Conservation (phyloP, 2,797 vertebrate genomes). For the Enteromius thamalakanensis region DNA sequence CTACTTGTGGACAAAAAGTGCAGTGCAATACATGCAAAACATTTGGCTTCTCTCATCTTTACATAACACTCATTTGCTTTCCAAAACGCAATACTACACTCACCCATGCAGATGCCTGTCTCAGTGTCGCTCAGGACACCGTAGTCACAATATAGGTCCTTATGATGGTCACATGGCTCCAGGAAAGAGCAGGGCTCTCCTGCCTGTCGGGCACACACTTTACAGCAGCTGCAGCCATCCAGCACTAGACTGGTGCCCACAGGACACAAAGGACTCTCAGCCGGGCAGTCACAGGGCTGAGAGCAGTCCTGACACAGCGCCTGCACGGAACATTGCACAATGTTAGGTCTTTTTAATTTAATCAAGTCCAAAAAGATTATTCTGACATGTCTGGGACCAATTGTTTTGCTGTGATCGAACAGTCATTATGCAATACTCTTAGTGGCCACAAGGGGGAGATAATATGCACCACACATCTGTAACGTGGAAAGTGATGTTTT, state of each 20-base stretch:
- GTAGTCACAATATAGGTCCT: conserved; percentile 79
- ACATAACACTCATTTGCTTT: not conserved
- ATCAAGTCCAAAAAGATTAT: not conserved
- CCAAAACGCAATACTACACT: conserved; percentile 30
- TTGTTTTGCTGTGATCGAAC: not conserved
- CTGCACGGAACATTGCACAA: conserved; percentile 62
- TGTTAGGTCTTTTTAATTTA: not conserved
- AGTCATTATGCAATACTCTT: not conserved
- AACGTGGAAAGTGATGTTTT: not conserved
- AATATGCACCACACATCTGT: not conserved
- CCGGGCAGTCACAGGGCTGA: conserved; percentile 74
- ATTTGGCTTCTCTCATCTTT: not conserved
- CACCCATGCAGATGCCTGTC: conserved; percentile 79
- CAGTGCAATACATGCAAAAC: not conserved
- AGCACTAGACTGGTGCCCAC: conserved; percentile 76
- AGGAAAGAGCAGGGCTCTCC: conserved; percentile 74
- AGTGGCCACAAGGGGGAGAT: conserved; percentile 56
- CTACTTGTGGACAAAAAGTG: conserved; percentile 25
- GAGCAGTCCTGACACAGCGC: conserved; percentile 70
- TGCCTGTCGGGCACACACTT: conserved; percentile 78
- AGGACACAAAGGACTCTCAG: conserved; percentile 68
- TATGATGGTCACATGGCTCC: conserved; percentile 81
- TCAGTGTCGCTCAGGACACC: conserved; percentile 68
- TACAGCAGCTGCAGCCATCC: conserved; percentile 83
- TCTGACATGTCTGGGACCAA: not conserved